A percentile compares a stretch with the other conserved stretches of the same genome.
Conservation (phyloP, 1,140 invertebrate species). For the Bombus waltoni region DNA sequence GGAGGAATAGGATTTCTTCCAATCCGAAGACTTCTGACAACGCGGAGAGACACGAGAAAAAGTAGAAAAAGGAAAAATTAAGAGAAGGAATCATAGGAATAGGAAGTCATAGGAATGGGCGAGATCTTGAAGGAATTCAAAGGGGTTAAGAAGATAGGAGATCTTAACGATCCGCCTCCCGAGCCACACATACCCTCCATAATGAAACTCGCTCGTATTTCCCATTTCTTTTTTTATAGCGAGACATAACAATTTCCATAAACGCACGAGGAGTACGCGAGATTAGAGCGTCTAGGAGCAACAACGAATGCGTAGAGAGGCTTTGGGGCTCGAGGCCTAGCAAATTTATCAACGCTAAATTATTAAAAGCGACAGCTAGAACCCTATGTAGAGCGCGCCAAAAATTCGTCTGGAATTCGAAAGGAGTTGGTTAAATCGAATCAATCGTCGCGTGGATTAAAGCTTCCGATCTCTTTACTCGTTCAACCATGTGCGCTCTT, state of each 20-base stretch:
- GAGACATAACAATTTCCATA: not conserved
- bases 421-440: too few relatives aligned
- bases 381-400: too few relatives aligned
- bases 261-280: not conserved
- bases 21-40: not conserved
- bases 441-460: too few relatives aligned
- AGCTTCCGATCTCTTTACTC: too few relatives aligned
- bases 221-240: not conserved
- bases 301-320: too few relatives aligned
- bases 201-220: constrained; percentile 8
- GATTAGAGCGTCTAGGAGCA: not conserved
- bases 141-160: not conserved
- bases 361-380: too few relatives aligned
- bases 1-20: not conserved
- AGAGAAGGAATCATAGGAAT: too few relatives aligned
- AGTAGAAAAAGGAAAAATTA: not conserved
- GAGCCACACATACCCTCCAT: not conserved
- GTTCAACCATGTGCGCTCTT: too few relatives aligned
- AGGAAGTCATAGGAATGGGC: not conserved
- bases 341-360: too few relatives aligned
- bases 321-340: too few relatives aligned
- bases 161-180: constrained; percentile 26
- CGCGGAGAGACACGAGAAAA: too few relatives aligned
- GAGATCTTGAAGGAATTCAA: constrained; percentile 16
- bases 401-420: too few relatives aligned